Evolutionary conservation across 1,140 invertebrate genomes (phyloP).

Genomic region (Euura lappo): DNA sequence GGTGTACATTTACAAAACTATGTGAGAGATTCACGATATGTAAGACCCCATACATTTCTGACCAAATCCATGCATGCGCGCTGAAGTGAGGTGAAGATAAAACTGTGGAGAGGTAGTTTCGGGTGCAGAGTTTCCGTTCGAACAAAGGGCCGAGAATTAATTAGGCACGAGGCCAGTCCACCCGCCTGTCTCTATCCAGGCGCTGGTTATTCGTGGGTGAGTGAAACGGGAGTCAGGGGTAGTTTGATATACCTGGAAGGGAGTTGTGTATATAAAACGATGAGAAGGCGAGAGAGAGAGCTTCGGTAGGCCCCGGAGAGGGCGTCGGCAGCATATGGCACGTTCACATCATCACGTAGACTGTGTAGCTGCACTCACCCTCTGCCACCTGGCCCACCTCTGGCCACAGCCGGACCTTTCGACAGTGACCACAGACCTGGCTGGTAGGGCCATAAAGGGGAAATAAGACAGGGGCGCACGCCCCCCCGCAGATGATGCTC

Average conservation of each 20-base stretch:
- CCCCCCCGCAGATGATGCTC: not conserved
- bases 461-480: slow-evolving; percentile 14
- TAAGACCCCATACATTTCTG: not conserved
- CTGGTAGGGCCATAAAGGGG: not conserved
- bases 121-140: slow-evolving; percentile 39
- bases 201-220: not conserved
- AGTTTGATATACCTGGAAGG: slow-evolving; percentile 18
- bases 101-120: not conserved
- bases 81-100: not conserved
- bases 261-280: not conserved
- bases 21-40: not conserved
- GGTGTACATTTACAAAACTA: not conserved
- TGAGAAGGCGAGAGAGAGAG: not conserved
- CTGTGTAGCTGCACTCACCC: not conserved
- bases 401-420: not conserved
- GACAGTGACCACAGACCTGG: not conserved
- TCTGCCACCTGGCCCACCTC: not conserved
- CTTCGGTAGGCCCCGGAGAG: slow-evolving; percentile 46
- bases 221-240: not conserved
- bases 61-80: not conserved
- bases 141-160: slow-evolving; percentile 59
- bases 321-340: slow-evolving; percentile 54
- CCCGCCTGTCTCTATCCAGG: not conserved
- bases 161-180: slow-evolving; percentile 37
- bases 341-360: slow-evolving; percentile 52